Evolutionary conservation across 2,113 vertebrate genomes (phyloP), one percentile per base, ranked within the genome.

Genomic region (Cinclus mexicanus): DNA sequence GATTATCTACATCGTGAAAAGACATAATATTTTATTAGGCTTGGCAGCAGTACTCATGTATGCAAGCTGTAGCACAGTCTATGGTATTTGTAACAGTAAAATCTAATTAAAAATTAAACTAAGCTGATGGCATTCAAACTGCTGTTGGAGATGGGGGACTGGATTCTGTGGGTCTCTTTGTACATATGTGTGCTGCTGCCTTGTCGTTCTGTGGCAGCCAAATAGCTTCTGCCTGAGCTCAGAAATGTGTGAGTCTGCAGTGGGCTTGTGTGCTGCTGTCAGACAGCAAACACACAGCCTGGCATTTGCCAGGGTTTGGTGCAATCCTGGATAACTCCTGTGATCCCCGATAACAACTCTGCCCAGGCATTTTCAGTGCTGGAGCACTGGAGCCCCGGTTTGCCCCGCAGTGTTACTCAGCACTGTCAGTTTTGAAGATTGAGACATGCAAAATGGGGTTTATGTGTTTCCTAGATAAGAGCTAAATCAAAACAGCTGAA

Each of bases 51-150:
- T 23, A 31, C 29, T 63, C 42, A 3, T 22, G 31, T 78, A 46
- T n/a, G 41, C 64, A 74, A 69, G 76, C 84, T 79, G 49, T 60
- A 87, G 84, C 59, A 18, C 75, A 53, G 26, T 65, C n/a, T 6
- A 33, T 72, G 39, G 23, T 72, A 83, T 88, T 90, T 77, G 50
- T 95, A 86, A 52, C 33, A 52, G 60, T 89, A 95, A 95, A 92
- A 94, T 63, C 83, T 83, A 94, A 97, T 94, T 95, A 96, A 93
- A 92, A 83, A 94, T 94, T 93, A 90, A 90, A 83, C 84, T 33
- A n/a, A 91, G 26, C 44, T 95, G 79, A 12, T 90, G 87, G 70
- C 22, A 35, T 64, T 67, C 31, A 44, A 76, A 53, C 44, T 79
- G 44, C 35, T 5, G 1, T 39, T 65, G 63, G 39, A 60, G 55